A percentile compares a stretch with the other conserved stretches of the same genome.
Conservation (phyloP, 2,113 vertebrate species). For the Fregetta grallaria region DNA sequence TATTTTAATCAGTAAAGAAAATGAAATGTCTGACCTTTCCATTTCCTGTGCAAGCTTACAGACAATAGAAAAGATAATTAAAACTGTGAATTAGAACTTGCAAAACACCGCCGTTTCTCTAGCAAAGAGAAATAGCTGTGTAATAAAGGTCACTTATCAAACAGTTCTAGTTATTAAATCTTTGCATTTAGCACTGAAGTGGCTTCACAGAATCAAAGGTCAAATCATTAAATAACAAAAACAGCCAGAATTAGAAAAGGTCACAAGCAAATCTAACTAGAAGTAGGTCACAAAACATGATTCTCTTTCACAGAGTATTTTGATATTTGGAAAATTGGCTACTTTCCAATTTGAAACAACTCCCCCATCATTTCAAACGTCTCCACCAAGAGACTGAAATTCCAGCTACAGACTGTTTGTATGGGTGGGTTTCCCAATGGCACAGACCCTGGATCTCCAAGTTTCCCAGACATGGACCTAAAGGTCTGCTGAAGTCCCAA, state of each 20-base stretch:
- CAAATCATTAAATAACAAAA: slow-evolving; percentile 79
- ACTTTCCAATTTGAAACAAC: neutral
- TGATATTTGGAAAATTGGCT: neutral
- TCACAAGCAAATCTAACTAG: slow-evolving; percentile 62
- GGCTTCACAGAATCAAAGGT: slow-evolving; percentile 75
- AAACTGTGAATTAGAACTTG: slow-evolving; percentile 74
- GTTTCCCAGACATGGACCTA: neutral
- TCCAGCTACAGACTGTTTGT: neutral
- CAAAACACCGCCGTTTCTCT: slow-evolving; percentile 67
- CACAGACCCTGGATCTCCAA: neutral
- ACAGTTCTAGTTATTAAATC: slow-evolving; percentile 79
- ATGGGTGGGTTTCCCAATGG: neutral
- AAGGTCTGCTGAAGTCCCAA: neutral
- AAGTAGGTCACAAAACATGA: slow-evolving; percentile 51
- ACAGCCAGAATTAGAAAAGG: slow-evolving; percentile 77
- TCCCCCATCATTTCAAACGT: neutral
- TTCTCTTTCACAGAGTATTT: neutral
- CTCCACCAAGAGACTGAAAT: neutral
- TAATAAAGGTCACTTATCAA: slow-evolving; percentile 81
- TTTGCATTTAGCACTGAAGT: slow-evolving; percentile 74
- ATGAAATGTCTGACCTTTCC: slow-evolving; percentile 77
- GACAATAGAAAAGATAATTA: slow-evolving; percentile 79
- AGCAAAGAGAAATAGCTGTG: slow-evolving; percentile 60
- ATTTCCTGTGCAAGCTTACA: slow-evolving; percentile 68
- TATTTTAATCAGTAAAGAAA: slow-evolving; percentile 76